A percentile compares a stretch with the other conserved stretches of the same genome.
These are phyloP conservation scores for Micropoecilia bifurca DNA, from an alignment of 2,797 vertebrate species.

Conservation along the genomic window DNA sequence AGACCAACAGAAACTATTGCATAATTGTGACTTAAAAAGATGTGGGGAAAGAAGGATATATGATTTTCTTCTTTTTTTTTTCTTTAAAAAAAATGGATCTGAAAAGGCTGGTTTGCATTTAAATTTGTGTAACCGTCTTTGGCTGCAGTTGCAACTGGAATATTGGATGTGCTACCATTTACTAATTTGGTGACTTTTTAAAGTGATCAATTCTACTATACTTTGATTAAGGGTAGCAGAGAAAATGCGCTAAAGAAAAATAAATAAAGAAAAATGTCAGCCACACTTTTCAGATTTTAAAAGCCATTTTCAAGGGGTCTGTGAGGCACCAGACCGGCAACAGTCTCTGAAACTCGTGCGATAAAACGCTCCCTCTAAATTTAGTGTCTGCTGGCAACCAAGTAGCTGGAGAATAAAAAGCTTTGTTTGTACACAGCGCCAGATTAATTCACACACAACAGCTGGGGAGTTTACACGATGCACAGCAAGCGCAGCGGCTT, in stretches of 20 bases:
- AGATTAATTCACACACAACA: slow-evolving; percentile 21
- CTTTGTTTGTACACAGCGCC: slow-evolving; percentile 19
- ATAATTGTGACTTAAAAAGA: background rate
- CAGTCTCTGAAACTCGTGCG: background rate
- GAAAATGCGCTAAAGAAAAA: background rate
- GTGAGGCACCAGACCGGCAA: background rate
- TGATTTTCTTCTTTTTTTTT: too few relatives aligned
- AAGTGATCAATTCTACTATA: background rate
- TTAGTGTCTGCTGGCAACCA: background rate
- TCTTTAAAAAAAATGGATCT: too few relatives aligned
- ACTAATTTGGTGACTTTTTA: background rate
- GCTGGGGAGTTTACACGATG: slow-evolving; percentile 8
- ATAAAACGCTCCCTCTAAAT: background rate
- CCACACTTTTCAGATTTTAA: background rate
- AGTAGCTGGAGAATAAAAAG: slow-evolving; percentile 9
- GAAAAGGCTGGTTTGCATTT: too few relatives aligned
- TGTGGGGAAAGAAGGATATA: too few relatives aligned
- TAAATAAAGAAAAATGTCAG: background rate
- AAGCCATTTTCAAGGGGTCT: background rate
- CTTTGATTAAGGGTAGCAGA: background rate
- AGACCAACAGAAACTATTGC: background rate
- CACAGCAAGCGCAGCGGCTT: slow-evolving; percentile 16
- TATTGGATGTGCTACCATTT: background rate
- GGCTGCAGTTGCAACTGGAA: too few relatives aligned
- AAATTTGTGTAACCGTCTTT: too few relatives aligned